These are phyloP conservation scores for Carabus problematicus DNA, from an alignment of 2,888 invertebrate species.

Conservation along the genomic window DNA sequence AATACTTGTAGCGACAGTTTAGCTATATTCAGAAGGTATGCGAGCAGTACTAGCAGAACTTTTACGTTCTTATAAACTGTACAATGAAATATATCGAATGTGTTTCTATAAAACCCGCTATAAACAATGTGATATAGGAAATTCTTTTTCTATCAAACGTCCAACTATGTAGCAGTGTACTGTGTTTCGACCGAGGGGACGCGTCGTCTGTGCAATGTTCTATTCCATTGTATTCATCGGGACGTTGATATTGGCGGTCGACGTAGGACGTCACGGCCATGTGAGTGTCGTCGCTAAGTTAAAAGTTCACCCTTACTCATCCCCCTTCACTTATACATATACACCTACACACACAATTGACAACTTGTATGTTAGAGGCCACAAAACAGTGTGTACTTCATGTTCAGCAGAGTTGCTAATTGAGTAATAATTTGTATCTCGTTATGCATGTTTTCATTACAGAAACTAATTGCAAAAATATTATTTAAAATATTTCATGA, in stretches of 20 bases:
- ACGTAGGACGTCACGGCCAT: constrained; percentile 13
- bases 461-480: too few species aligned
- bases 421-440: too few species aligned
- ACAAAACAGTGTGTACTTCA: too few species aligned
- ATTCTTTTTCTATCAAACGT: constrained; percentile 1
- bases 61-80: not conserved
- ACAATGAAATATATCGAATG: constrained; percentile 1
- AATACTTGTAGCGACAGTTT: too few species aligned
- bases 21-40: not conserved
- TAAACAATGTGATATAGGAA: constrained; percentile 19
- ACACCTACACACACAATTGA: not conserved
- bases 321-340: not conserved
- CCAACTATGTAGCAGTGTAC: too few species aligned
- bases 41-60: not conserved
- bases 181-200: constrained; percentile 4
- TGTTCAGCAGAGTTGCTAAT: too few species aligned
- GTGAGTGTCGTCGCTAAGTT: not conserved
- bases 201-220: constrained; percentile 13
- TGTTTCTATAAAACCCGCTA: not conserved
- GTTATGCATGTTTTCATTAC: too few species aligned
- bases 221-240: constrained; percentile 4
- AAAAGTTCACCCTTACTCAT: constrained; percentile 26
- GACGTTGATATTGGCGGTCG: constrained; percentile 13
- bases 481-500: too few species aligned
- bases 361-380: not conserved